A percentile compares a stretch with the other conserved stretches of the same genome.
Conservation (phyloP, 2,888 invertebrate species). For the Phania funesta region DNA sequence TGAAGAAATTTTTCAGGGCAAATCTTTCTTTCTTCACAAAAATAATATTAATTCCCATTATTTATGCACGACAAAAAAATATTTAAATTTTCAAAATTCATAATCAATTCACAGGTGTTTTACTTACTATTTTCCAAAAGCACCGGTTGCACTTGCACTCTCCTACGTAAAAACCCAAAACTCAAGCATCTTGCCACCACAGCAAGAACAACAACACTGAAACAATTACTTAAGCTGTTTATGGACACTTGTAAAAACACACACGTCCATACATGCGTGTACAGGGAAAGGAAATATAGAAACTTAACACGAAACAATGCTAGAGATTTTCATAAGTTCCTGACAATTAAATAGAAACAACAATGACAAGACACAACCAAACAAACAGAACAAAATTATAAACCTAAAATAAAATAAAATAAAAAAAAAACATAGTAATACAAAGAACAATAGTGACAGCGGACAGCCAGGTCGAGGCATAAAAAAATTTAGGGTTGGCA, state of each 20-base stretch:
- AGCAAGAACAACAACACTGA: not conserved
- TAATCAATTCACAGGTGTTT: slow-evolving; percentile 45
- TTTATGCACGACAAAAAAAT: too few species aligned
- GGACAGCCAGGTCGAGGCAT: not conserved
- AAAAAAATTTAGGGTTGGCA: not conserved
- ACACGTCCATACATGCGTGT: too few species aligned
- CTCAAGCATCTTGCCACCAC: not conserved
- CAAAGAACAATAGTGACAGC: not conserved
- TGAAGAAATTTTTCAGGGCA: too few species aligned
- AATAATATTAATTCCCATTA: too few species aligned
- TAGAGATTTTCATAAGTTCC: slow-evolving; percentile 39
- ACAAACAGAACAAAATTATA: not conserved
- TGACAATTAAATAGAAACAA: slow-evolving; percentile 27
- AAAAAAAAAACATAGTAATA: too few species aligned
- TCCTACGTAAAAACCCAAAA: not conserved
- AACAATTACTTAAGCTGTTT: slow-evolving; percentile 12
- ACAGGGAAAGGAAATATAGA: not conserved
- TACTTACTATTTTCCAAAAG: not conserved
- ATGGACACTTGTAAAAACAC: not conserved
- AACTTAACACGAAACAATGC: slow-evolving; percentile 29
- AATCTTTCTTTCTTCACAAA: too few species aligned
- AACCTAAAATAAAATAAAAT: not conserved
- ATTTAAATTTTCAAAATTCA: not conserved
- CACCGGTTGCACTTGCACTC: not conserved
- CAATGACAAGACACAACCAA: not conserved